These are phyloP conservation scores for Belgica antarctica DNA, from an alignment of 2,888 invertebrate genomes.

Conservation along the genomic window DNA sequence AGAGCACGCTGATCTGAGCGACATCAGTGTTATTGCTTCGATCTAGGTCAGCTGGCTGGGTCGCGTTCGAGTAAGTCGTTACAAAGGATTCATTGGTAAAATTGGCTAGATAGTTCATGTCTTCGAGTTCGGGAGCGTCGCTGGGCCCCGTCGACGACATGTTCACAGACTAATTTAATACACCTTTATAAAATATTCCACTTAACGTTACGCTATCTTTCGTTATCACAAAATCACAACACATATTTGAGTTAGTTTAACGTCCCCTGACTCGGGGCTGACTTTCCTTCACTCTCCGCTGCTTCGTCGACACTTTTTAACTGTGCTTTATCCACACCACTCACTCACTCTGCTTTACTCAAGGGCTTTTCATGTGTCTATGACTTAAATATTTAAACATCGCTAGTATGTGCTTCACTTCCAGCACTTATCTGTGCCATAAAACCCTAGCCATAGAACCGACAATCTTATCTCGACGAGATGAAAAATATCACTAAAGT, in stretches of 20 bases:
- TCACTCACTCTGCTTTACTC: not conserved
- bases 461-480: not conserved
- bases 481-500: not conserved
- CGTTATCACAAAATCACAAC: conserved; percentile 36
- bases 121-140: not conserved
- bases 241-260: conserved; percentile 11
- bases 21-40: not conserved
- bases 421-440: too few relatives aligned
- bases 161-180: not conserved
- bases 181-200: not conserved
- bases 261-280: too few relatives aligned
- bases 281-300: not conserved
- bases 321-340: not conserved
- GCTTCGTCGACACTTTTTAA: not conserved
- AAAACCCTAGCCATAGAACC: not conserved
- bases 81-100: conserved; percentile 10
- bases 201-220: not conserved
- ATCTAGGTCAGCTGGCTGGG: not conserved
- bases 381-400: too few relatives aligned
- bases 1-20: conserved; percentile 59
- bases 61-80: not conserved
- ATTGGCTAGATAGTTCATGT: not conserved
- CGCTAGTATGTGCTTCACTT: too few relatives aligned
- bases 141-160: not conserved
- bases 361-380: conserved; percentile 10